phyloP scores from a whole-genome alignment of 2,888 invertebrate species.

The Automeris io region DNA sequence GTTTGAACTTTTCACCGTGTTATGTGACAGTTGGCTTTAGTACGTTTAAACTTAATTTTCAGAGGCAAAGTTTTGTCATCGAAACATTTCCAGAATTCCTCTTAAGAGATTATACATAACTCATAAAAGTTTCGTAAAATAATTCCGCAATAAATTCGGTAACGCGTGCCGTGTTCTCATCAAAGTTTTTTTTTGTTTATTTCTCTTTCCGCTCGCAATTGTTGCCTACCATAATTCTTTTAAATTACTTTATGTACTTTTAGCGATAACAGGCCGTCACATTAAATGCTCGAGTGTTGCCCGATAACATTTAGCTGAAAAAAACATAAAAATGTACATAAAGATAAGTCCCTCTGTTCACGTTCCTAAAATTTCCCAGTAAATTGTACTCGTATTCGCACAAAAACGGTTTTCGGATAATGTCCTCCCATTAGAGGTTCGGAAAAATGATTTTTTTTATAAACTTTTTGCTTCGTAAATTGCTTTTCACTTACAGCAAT shows the following conservation, averaged over 20 bases:
- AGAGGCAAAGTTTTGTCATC: conserved; percentile 12
- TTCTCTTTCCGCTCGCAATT: conserved; percentile 31
- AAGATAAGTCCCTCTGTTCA: conserved; percentile 53
- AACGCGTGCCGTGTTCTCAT: conserved; percentile 37
- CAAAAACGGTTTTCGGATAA: conserved; percentile 63
- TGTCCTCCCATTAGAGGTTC: conserved; percentile 57
- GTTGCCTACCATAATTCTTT: conserved; percentile 48
- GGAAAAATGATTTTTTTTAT: conserved; percentile 47
- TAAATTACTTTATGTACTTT: conserved; percentile 51
- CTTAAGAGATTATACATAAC: conserved; percentile 38
- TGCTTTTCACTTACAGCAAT: conserved; percentile 28
- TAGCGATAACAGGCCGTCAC: conserved; percentile 42
- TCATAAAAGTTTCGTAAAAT: conserved; percentile 37
- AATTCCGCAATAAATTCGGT: conserved; percentile 40
- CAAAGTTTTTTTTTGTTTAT: conserved; percentile 42
- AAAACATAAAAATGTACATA: conserved; percentile 64
- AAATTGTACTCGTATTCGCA: conserved; percentile 55
- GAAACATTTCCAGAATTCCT: conserved; percentile 27
- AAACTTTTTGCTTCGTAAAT: conserved; percentile 37
- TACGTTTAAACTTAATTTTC: conserved; percentile 24
- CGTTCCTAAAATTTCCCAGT: conserved; percentile 50
- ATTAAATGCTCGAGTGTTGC: conserved; percentile 46
- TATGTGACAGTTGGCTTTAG: conserved; percentile 19
- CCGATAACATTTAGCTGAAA: conserved; percentile 55
- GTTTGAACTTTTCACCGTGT: conserved; percentile 25